phyloP scores from a whole-genome alignment of 1,140 invertebrate genomes.

The Pectinophora gossypiella region DNA sequence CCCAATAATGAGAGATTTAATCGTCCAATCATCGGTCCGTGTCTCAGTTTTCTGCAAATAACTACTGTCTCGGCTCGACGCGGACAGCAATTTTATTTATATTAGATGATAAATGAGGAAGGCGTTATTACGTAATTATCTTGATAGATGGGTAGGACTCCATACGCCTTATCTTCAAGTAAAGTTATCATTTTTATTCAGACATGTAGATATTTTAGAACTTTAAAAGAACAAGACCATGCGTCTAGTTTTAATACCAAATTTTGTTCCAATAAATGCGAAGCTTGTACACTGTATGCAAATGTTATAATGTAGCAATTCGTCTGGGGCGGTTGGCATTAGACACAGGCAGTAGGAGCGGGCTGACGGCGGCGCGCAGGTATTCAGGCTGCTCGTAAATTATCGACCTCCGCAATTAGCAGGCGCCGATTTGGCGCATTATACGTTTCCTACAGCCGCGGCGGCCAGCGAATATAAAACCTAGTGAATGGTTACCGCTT shows the following conservation, averaged over 20 bases:
- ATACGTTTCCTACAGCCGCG: conserved; percentile 30
- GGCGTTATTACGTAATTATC: background rate
- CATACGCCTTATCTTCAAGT: too few species aligned
- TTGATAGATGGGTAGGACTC: background rate
- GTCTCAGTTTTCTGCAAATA: conserved; percentile 4
- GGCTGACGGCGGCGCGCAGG: conserved; percentile 22
- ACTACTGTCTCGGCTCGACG: background rate
- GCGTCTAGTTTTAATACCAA: too few species aligned
- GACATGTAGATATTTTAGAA: too few species aligned
- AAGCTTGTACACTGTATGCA: background rate
- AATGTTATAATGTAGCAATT: conserved; percentile 39
- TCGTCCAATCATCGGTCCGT: conserved; percentile 23
- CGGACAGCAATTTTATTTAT: background rate
- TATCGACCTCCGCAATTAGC: conserved; percentile 66
- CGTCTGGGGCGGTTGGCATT: conserved; percentile 37
- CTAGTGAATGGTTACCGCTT: conserved; percentile 9
- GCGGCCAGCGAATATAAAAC: background rate
- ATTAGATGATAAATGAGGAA: background rate
- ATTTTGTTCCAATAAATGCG: too few species aligned
- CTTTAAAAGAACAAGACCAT: too few species aligned
- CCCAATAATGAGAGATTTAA: conserved; percentile 36
- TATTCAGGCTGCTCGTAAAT: conserved; percentile 64
- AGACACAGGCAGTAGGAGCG: background rate
- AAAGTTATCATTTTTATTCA: too few species aligned
- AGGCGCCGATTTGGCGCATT: conserved; percentile 68